These are phyloP conservation scores for Pristionchus exspectatus DNA, from an alignment of 2,888 invertebrate genomes.

Conservation along the genomic window DNA sequence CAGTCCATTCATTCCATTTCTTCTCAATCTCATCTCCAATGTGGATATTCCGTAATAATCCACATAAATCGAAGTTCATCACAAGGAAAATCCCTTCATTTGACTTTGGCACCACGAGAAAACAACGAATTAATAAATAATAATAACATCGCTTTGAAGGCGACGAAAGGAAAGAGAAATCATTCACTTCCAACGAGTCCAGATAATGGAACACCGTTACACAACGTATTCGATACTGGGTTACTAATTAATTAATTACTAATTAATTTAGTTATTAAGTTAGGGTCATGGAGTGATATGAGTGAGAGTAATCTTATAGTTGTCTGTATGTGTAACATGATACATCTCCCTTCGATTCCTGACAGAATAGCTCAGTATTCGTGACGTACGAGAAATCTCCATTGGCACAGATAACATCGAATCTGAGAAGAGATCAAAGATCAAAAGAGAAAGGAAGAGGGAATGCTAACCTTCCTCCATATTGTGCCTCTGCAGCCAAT, in stretches of 20 bases:
- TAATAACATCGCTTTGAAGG: conserved; percentile 37
- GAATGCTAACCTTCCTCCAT: conserved; percentile 74
- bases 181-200: not conserved
- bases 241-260: conserved; percentile 24
- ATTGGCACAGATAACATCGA: conserved; percentile 73
- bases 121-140: conserved; percentile 10
- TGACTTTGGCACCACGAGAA: not conserved
- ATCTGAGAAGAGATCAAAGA: conserved; percentile 46
- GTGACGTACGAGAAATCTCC: conserved; percentile 77
- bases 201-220: not conserved
- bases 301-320: conserved; percentile 60
- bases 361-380: conserved; percentile 77
- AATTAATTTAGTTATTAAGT: conserved; percentile 39
- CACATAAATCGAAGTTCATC: not conserved
- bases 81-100: not conserved
- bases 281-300: conserved; percentile 21
- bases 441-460: not conserved
- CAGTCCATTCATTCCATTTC: not conserved
- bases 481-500: conserved; percentile 76
- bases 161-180: conserved; percentile 4
- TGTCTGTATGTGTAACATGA: conserved; percentile 77
- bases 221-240: conserved; percentile 4
- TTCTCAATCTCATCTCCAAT: not conserved
- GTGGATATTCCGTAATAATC: not conserved
- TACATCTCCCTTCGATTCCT: conserved; percentile 74